phyloP scores from a whole-genome alignment of 2,888 invertebrate species.

The Lordiphosa fenestrarum region DNA sequence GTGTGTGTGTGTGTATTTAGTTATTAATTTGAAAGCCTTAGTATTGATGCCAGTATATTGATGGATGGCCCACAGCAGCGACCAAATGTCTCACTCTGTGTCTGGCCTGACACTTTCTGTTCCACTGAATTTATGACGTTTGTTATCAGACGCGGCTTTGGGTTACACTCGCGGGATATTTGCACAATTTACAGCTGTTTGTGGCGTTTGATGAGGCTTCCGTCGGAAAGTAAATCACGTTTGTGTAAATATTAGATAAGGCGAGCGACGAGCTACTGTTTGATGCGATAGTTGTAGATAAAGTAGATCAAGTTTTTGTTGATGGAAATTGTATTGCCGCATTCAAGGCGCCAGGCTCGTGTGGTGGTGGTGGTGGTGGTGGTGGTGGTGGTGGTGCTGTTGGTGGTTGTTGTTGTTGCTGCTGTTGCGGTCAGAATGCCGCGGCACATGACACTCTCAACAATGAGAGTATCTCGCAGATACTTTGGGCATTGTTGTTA shows the following conservation, averaged over 20 bases:
- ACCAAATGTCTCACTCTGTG: constrained; percentile 36
- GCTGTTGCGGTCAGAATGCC: constrained; percentile 28
- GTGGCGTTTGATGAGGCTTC: constrained; percentile 24
- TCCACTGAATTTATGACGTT: constrained; percentile 59
- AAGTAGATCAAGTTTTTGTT: constrained; percentile 77
- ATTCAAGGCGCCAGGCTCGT: constrained; percentile 51
- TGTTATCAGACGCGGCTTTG: constrained; percentile 34
- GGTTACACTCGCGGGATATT: constrained; percentile 47
- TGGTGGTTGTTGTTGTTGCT: constrained; percentile 16
- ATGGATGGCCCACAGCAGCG: constrained; percentile 57
- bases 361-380: not conserved
- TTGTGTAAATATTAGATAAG: constrained; percentile 46
- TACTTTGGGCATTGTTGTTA: constrained; percentile 49
- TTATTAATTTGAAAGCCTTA: constrained; percentile 63
- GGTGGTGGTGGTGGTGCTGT: no score
- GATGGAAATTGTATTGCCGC: constrained; percentile 53
- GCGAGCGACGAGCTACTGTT: constrained; percentile 4
- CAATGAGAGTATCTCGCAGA: constrained; percentile 49
- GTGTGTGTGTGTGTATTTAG: constrained; percentile 36
- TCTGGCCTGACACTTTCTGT: constrained; percentile 38
- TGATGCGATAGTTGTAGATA: constrained; percentile 76
- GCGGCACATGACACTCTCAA: constrained; percentile 60
- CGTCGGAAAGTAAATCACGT: constrained; percentile 62
- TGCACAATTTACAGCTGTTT: constrained; percentile 74
- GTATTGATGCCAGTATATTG: constrained; percentile 40